phyloP scores from a whole-genome alignment of 2,888 invertebrate genomes.

The Drosophila lacicola region DNA sequence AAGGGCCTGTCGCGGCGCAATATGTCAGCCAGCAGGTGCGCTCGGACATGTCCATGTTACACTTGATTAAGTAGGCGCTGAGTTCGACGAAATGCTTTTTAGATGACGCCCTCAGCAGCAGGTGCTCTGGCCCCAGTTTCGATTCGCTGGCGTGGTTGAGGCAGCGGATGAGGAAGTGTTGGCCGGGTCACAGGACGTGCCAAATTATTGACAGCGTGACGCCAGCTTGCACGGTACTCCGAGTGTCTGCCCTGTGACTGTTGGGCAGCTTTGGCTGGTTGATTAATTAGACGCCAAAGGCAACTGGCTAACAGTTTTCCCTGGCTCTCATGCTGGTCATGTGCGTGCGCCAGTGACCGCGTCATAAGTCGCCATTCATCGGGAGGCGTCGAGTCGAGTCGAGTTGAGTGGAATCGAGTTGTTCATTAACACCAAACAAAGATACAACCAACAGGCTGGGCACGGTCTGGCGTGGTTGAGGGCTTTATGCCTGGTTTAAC shows the following conservation, averaged over 20 bases:
- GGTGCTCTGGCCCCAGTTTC: constrained; percentile 7
- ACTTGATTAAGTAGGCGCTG: constrained; percentile 79
- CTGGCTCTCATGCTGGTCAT: background rate
- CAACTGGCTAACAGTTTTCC: constrained; percentile 35
- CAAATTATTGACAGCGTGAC: constrained; percentile 76
- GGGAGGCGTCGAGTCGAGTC: constrained; percentile 22
- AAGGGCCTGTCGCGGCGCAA: constrained; percentile 30
- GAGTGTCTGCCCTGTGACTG: constrained; percentile 26
- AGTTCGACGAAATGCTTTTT: constrained; percentile 79
- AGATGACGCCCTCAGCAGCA: constrained; percentile 56
- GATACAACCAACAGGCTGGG: constrained; percentile 17
- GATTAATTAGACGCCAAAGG: constrained; percentile 73
- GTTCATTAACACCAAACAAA: constrained; percentile 52
- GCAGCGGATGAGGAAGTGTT: constrained; percentile 11
- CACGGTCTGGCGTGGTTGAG: constrained; percentile 8
- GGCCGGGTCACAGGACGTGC: constrained; percentile 64
- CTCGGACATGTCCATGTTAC: constrained; percentile 73
- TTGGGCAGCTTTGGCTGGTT: constrained; percentile 39
- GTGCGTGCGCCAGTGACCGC: constrained; percentile 26
- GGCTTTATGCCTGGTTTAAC: constrained; percentile 16
- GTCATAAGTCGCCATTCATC: constrained; percentile 54
- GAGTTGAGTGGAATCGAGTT: constrained; percentile 35
- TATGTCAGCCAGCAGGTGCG: constrained; percentile 70
- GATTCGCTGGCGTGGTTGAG: background rate
- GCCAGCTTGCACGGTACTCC: constrained; percentile 27